Evolutionary conservation across 2,797 vertebrate species (phyloP).

Genomic region (Xiphophorus birchmanni): DNA sequence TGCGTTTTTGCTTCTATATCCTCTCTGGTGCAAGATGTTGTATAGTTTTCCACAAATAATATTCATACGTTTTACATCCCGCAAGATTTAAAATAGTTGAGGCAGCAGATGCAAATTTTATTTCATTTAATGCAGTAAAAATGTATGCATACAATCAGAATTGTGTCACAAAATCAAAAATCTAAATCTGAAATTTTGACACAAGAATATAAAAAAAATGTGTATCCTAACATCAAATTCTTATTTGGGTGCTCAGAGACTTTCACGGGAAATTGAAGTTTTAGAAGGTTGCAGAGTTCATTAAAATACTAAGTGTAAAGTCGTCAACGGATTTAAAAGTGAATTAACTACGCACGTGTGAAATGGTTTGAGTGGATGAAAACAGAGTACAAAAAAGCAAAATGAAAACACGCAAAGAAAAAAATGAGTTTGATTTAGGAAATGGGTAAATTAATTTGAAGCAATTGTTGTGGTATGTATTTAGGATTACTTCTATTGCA

Average conservation of each 20-base stretch:
- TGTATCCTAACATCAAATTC: not conserved
- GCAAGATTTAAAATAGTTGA: not conserved
- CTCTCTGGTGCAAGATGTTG: not conserved
- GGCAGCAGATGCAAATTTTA: not conserved
- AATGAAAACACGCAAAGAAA: not conserved
- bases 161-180: not conserved
- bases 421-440: not conserved
- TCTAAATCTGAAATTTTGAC: not conserved
- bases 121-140: not conserved
- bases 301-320: not conserved
- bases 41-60: not conserved
- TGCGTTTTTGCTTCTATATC: not conserved
- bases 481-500: not conserved
- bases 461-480: not conserved
- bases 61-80: no score
- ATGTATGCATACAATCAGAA: not conserved
- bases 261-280: not conserved
- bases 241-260: not conserved
- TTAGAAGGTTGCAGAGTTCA: not conserved
- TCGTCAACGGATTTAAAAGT: not conserved
- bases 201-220: not conserved
- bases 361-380: not conserved
- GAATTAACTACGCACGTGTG: not conserved
- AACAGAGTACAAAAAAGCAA: not conserved
- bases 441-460: not conserved